phyloP scores from a whole-genome alignment of 2,797 vertebrate genomes.

The Chelon auratus region DNA sequence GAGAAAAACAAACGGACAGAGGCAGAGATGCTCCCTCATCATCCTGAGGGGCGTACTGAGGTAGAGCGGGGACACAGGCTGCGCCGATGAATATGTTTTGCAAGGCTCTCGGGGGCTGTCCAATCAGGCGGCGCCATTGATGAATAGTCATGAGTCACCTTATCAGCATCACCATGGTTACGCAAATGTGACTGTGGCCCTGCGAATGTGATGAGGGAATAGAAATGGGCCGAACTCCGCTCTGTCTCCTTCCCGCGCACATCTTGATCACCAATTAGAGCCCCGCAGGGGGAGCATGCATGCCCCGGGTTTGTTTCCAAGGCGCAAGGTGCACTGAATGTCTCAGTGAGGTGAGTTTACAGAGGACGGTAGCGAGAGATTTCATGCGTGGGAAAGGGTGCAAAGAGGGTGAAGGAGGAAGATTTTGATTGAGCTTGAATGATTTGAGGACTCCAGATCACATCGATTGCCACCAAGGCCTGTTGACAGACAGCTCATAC shows the following conservation, averaged over 20 bases:
- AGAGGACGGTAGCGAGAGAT: slow-evolving; percentile 3
- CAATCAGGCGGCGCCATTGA: slow-evolving; percentile 77
- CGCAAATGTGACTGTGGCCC: slow-evolving; percentile 76
- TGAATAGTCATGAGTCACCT: slow-evolving; percentile 85
- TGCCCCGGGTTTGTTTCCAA: slow-evolving; percentile 36
- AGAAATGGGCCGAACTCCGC: slow-evolving; percentile 70
- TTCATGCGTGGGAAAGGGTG: slow-evolving; percentile 10
- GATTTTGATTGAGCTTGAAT: slow-evolving; percentile 25
- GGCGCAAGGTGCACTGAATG: slow-evolving; percentile 1
- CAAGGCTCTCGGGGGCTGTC: slow-evolving; percentile 71
- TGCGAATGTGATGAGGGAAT: slow-evolving; percentile 76
- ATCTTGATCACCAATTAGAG: slow-evolving; percentile 80
- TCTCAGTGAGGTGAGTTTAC: slow-evolving; percentile 23
- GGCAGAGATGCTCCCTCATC: slow-evolving; percentile 53
- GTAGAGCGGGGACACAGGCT: slow-evolving; percentile 64
- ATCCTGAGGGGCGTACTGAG: slow-evolving; percentile 57
- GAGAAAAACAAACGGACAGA: slow-evolving; percentile 59
- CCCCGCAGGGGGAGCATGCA: slow-evolving; percentile 50
- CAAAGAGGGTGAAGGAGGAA: neutral
- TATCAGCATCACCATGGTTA: slow-evolving; percentile 82
- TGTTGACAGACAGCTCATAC: slow-evolving; percentile 16
- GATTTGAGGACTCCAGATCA: slow-evolving; percentile 40
- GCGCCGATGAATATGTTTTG: slow-evolving; percentile 71
- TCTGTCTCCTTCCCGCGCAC: slow-evolving; percentile 67
- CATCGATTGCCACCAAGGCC: slow-evolving; percentile 28